A percentile compares a stretch with the other conserved stretches of the same genome.
phyloP scores from a whole-genome alignment of 2,113 vertebrate genomes.

The Grus americana region DNA sequence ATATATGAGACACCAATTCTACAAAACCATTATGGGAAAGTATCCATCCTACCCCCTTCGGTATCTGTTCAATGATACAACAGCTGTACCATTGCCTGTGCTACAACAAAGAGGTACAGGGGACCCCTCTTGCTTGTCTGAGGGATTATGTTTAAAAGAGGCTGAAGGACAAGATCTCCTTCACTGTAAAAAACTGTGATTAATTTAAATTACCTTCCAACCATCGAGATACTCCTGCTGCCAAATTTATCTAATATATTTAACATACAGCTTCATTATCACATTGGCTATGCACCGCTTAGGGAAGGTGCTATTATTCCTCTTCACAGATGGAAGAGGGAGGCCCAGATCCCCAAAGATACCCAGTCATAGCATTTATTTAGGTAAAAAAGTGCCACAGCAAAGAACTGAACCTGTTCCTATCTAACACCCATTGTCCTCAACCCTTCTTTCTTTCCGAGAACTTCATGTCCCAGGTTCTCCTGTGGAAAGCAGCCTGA shows the following conservation, averaged over 20 bases:
- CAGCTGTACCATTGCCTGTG: not conserved
- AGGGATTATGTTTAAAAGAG: not conserved
- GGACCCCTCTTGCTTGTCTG: not conserved
- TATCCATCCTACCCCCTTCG: not conserved
- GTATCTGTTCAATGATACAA: not conserved
- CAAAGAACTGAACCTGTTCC: not conserved
- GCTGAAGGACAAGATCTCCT: not conserved
- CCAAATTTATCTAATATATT: not conserved
- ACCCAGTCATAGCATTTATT: not conserved
- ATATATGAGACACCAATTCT: not conserved
- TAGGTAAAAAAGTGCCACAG: not conserved
- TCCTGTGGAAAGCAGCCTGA: not conserved
- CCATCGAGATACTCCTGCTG: not conserved
- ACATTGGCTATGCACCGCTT: not conserved
- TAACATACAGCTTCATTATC: not conserved
- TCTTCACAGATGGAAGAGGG: not conserved
- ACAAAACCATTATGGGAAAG: not conserved
- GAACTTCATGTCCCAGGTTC: not conserved
- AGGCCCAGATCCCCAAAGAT: not conserved
- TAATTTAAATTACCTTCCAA: conserved; percentile 20
- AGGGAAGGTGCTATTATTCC: not conserved
- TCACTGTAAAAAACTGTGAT: not conserved
- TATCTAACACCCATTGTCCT: not conserved
- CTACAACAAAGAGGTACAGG: not conserved
- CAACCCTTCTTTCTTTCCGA: not conserved